These are phyloP conservation scores for Eucidaris tribuloides DNA, from an alignment of 35 echinoderm and acorn worm species.

Conservation along the genomic window DNA sequence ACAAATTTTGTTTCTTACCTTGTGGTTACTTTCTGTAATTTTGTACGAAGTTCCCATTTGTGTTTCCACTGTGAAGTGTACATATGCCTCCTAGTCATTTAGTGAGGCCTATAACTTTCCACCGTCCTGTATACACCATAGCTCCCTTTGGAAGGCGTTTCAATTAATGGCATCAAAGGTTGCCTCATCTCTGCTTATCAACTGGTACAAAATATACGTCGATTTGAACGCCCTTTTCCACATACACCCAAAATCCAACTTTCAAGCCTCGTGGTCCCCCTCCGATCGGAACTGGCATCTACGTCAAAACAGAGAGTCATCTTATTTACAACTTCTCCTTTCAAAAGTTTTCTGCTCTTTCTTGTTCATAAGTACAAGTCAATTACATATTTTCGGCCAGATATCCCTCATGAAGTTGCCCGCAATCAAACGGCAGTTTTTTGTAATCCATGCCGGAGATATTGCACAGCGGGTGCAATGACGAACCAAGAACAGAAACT, in stretches of 20 bases:
- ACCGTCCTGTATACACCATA: slow-evolving; percentile 4
- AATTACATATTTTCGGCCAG: background rate
- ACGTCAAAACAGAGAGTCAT: background rate
- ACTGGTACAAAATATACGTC: background rate
- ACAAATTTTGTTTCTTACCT: background rate
- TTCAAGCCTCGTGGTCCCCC: background rate
- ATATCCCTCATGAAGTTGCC: background rate
- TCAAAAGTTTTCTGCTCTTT: background rate
- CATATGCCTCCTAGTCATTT: background rate
- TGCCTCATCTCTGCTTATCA: background rate
- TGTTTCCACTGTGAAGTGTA: slow-evolving; percentile 2
- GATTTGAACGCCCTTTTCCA: background rate
- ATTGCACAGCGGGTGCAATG: background rate
- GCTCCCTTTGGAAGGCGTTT: background rate
- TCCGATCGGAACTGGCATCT: slow-evolving; percentile 4
- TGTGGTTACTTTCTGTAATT: background rate
- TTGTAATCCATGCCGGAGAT: background rate
- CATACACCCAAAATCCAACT: slow-evolving; percentile 16
- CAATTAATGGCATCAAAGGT: background rate
- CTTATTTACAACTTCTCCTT: background rate
- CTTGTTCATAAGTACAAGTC: background rate
- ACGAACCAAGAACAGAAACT: background rate
- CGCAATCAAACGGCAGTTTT: background rate
- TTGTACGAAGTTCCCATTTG: background rate
- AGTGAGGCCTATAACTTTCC: background rate